Conservation (phyloP, 2,797 vertebrate genomes). For the Sebastes aleutianus region DNA sequence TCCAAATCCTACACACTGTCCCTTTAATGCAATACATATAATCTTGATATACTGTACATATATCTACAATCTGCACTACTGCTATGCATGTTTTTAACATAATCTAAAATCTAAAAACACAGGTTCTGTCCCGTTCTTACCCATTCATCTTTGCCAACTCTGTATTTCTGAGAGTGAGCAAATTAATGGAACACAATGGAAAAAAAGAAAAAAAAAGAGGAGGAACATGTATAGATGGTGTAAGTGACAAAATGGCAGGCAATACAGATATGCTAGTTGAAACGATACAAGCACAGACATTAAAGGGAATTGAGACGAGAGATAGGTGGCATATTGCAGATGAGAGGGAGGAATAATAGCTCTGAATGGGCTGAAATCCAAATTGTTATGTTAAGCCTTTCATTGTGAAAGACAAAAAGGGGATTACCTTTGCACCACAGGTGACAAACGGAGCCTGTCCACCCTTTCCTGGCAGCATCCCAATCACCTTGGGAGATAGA, state of each 20-base stretch:
- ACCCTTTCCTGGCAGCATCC: slow-evolving; percentile 73
- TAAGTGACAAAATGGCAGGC: slow-evolving; percentile 38
- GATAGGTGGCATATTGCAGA: slow-evolving; percentile 16
- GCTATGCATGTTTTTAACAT: neutral
- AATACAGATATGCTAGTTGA: slow-evolving; percentile 29
- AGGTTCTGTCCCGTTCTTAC: slow-evolving; percentile 70
- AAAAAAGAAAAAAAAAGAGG: slow-evolving; percentile 5
- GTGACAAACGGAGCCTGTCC: slow-evolving; percentile 77
- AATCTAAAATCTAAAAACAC: slow-evolving; percentile 29
- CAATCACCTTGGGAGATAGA: slow-evolving; percentile 77
- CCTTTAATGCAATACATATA: neutral
- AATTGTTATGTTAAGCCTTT: slow-evolving; percentile 18
- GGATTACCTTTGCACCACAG: slow-evolving; percentile 82
- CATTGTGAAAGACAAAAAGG: slow-evolving; percentile 44
- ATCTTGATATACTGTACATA: neutral
- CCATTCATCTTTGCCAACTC: slow-evolving; percentile 81
- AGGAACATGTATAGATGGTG: slow-evolving; percentile 25
- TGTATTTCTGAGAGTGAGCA: slow-evolving; percentile 75
- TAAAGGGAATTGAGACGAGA: slow-evolving; percentile 1
- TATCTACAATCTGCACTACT: slow-evolving; percentile 1
- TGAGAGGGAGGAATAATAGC: slow-evolving; percentile 15
- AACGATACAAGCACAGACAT: slow-evolving; percentile 8
- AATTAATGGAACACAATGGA: slow-evolving; percentile 37
- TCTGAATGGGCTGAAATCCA: slow-evolving; percentile 35
- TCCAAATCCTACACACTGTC: neutral